phyloP scores from a whole-genome alignment of 2,113 vertebrate species.

The Istiophorus platypterus region DNA sequence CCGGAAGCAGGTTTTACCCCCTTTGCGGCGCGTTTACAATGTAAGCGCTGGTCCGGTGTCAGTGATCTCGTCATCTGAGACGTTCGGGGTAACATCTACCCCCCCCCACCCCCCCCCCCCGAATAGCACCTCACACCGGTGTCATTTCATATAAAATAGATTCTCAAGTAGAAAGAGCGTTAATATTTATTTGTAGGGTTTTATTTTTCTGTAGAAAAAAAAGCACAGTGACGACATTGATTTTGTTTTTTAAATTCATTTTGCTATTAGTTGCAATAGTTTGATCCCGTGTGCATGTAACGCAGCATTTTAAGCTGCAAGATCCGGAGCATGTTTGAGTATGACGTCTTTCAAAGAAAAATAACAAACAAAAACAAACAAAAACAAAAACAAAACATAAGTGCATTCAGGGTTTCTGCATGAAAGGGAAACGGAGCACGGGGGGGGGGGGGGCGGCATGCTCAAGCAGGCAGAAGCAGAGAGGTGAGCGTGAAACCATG shows the following conservation, averaged over 20 bases:
- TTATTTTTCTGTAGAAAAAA: not conserved
- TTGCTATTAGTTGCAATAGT: not conserved
- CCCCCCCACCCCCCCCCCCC: not conserved
- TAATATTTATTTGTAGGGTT: not conserved
- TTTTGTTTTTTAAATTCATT: not conserved
- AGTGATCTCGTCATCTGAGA: constrained; percentile 23
- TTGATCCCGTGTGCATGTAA: not conserved
- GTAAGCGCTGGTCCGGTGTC: constrained; percentile 1
- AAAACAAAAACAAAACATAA: no score
- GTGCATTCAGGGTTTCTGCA: not conserved
- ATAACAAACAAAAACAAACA: no score
- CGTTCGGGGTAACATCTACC: not conserved
- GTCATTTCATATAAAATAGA: not conserved
- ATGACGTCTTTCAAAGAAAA: constrained; percentile 8
- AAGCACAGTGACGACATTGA: not conserved
- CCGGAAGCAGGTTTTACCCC: not conserved
- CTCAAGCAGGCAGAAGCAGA: constrained; percentile 34
- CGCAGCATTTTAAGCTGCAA: not conserved
- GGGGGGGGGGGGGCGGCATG: constrained; percentile 5
- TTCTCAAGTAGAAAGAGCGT: not conserved
- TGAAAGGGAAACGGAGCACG: not conserved
- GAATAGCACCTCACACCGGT: not conserved
- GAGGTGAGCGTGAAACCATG: constrained; percentile 54
- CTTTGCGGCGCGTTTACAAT: constrained; percentile 7
- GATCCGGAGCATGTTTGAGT: not conserved